Conservation (phyloP, 2,888 invertebrate genomes). For the Meloe dianella region DNA sequence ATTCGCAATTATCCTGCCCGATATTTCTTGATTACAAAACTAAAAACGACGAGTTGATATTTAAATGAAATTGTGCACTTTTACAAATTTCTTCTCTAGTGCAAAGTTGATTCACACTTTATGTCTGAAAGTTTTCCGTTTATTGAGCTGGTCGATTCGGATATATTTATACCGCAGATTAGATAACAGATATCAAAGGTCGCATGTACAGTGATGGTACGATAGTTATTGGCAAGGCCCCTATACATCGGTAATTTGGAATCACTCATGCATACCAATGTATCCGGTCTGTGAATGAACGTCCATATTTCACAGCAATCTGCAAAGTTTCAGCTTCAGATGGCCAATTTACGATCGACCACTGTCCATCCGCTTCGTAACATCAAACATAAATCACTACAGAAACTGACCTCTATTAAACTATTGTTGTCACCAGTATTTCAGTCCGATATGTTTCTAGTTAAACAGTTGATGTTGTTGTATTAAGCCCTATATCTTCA, state of each 20-base stretch:
- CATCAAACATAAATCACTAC: constrained; percentile 29
- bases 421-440: constrained; percentile 15
- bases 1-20: constrained; percentile 51
- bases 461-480: background rate
- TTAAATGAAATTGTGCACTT: background rate
- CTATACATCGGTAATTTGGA: constrained; percentile 52
- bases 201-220: constrained; percentile 1
- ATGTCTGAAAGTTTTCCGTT: background rate
- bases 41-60: background rate
- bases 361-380: constrained; percentile 43
- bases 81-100: background rate
- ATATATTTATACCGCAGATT: background rate
- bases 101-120: background rate
- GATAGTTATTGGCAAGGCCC: constrained; percentile 32
- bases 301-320: constrained; percentile 57
- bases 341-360: constrained; percentile 55
- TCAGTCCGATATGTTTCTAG: background rate
- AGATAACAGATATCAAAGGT: constrained; percentile 2
- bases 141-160: background rate
- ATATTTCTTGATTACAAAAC: too few relatives aligned
- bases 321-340: constrained; percentile 56
- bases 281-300: constrained; percentile 55
- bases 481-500: background rate
- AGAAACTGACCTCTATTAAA: constrained; percentile 22
- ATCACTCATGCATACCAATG: constrained; percentile 50